phyloP scores from a whole-genome alignment of 2,113 vertebrate species.

The Nothoprocta perdicaria region DNA sequence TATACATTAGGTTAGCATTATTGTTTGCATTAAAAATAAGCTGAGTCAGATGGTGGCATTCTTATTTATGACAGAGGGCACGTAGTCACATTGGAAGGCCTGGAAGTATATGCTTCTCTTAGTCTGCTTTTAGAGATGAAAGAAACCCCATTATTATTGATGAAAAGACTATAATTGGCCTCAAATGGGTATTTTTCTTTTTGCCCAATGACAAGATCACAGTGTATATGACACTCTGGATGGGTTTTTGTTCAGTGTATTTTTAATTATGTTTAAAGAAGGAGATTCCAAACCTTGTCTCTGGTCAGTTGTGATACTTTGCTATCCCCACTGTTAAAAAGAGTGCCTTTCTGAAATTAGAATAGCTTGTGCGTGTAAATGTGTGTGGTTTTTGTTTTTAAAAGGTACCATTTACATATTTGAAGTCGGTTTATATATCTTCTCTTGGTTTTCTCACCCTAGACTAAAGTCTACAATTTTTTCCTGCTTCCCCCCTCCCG shows the following conservation, averaged over 20 bases:
- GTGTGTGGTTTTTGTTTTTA: not conserved
- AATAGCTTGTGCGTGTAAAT: not conserved
- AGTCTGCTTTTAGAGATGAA: not conserved
- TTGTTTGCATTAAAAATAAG: conserved; percentile 8
- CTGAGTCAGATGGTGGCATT: not conserved
- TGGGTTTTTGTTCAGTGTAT: not conserved
- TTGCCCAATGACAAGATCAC: not conserved
- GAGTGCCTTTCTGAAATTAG: not conserved
- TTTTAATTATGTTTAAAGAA: not conserved
- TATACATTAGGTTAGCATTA: not conserved
- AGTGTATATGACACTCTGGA: not conserved
- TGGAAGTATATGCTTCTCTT: not conserved
- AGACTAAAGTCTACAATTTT: not conserved
- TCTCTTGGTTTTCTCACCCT: not conserved
- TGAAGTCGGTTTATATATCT: not conserved
- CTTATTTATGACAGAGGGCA: not conserved
- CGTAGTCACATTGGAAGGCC: not conserved
- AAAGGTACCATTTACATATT: not conserved
- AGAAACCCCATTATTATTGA: not conserved
- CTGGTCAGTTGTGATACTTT: not conserved
- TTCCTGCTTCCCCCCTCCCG: not conserved
- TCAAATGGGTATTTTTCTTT: accelerated
- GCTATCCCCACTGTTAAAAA: accelerated
- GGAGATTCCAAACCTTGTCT: not conserved
- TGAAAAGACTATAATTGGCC: not conserved